A percentile compares a stretch with the other conserved stretches of the same genome.
These are phyloP conservation scores for Myotis myotis DNA, from an alignment of 2,797 vertebrate species.

Conservation along the genomic window DNA sequence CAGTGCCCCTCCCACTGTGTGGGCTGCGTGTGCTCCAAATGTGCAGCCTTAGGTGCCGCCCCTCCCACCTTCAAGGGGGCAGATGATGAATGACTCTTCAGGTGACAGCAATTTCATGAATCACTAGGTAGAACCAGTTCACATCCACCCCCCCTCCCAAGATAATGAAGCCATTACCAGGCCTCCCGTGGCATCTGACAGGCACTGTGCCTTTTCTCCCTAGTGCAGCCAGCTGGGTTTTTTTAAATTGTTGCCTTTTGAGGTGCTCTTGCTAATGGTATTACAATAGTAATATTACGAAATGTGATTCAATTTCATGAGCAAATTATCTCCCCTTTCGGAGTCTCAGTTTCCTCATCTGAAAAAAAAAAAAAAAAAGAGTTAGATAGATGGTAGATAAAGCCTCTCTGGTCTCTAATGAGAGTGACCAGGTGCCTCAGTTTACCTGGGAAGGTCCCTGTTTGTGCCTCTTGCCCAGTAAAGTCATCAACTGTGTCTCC, in stretches of 20 bases:
- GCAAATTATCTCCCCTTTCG: background rate
- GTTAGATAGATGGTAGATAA: background rate
- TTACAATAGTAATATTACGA: rapidly evolving
- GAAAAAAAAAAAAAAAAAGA: background rate
- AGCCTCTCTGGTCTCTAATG: background rate
- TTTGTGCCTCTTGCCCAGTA: rapidly evolving
- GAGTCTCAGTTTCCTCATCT: background rate
- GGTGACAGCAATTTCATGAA: slow-evolving; percentile 79
- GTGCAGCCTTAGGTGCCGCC: rapidly evolving
- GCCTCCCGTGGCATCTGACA: background rate
- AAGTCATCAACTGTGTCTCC: rapidly evolving
- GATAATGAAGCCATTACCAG: slow-evolving; percentile 79
- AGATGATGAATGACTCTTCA: slow-evolving; percentile 67
- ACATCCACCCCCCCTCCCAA: slow-evolving; percentile 47
- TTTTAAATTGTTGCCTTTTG: background rate
- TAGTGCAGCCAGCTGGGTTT: rapidly evolving
- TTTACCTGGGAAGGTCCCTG: background rate
- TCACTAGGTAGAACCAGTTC: slow-evolving; percentile 68
- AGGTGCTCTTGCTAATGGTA: background rate
- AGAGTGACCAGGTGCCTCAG: no score
- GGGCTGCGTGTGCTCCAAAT: rapidly evolving
- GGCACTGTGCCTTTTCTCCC: background rate
- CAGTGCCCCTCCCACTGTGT: slow-evolving; percentile 9
- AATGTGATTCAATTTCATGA: rapidly evolving
- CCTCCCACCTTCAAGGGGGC: slow-evolving; percentile 28